Percentiles rank a stretch among this genome's conserved stretches.
Conservation (phyloP, 2,888 invertebrate genomes). For the Tipula lateralis region DNA sequence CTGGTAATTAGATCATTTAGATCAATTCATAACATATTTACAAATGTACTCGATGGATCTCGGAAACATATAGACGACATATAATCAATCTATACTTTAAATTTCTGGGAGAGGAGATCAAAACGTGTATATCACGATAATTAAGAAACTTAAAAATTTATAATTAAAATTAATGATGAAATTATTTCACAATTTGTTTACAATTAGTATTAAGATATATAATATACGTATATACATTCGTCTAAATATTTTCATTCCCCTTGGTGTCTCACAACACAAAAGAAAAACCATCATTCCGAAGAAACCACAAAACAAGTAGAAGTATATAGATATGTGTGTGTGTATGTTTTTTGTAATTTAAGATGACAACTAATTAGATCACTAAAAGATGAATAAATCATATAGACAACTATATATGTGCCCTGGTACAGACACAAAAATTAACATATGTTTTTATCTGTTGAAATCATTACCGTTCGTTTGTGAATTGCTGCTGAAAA, state of each 20-base stretch:
- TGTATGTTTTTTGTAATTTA: background rate
- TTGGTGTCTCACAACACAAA: background rate
- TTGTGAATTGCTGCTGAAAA: background rate
- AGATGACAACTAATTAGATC: constrained; percentile 24
- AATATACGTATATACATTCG: background rate
- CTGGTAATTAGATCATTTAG: no score
- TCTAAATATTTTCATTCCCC: background rate
- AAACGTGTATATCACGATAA: background rate
- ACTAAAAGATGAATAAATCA: constrained; percentile 19
- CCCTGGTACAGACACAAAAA: background rate
- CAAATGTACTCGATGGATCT: no score
- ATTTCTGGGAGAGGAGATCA: no score
- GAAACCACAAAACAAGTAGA: background rate
- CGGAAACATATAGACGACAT: no score
- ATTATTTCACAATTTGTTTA: constrained; percentile 11
- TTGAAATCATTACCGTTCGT: background rate
- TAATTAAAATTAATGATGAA: constrained; percentile 1
- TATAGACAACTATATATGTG: background rate
- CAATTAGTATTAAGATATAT: no score
- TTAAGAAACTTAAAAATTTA: background rate
- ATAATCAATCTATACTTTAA: no score
- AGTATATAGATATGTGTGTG: background rate
- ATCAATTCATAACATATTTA: no score
- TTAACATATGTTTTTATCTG: background rate
- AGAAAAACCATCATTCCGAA: background rate